A percentile compares a stretch with the other conserved stretches of the same genome.
These are phyloP conservation scores for Amphipyra tragopoginis DNA, from an alignment of 2,888 invertebrate genomes.

Conservation along the genomic window DNA sequence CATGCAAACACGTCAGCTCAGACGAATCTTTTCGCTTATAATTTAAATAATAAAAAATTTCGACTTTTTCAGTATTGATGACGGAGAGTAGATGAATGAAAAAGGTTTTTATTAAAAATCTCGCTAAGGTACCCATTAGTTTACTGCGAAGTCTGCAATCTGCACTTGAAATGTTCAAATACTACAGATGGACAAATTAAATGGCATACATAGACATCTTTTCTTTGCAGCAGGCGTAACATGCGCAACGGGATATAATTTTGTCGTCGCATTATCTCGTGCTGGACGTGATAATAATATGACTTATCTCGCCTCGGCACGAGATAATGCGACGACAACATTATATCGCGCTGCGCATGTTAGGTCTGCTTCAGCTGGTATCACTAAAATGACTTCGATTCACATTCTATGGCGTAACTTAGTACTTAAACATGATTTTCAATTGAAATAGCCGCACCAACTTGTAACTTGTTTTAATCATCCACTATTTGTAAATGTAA, in stretches of 20 bases:
- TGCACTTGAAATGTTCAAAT: background rate
- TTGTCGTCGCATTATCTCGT: too few relatives aligned
- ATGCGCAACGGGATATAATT: too few relatives aligned
- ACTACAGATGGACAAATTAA: background rate
- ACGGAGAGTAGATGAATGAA: background rate
- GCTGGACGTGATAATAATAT: too few relatives aligned
- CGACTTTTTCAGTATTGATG: conserved; percentile 43
- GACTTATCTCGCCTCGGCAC: too few relatives aligned
- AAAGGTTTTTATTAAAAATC: conserved; percentile 17
- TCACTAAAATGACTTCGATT: too few relatives aligned
- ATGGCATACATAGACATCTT: too few relatives aligned
- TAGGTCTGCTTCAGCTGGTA: too few relatives aligned
- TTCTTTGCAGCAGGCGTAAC: too few relatives aligned
- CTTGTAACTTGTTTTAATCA: background rate
- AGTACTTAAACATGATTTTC: too few relatives aligned
- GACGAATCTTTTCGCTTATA: conserved; percentile 50
- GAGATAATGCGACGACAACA: too few relatives aligned
- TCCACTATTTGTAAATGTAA: background rate
- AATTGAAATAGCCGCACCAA: background rate
- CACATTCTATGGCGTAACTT: too few relatives aligned
- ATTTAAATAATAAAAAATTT: conserved; percentile 60
- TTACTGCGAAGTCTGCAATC: conserved; percentile 6
- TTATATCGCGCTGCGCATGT: too few relatives aligned
- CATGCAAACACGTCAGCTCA: conserved; percentile 39
- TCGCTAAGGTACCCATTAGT: conserved; percentile 8